phyloP scores from a whole-genome alignment of 2,797 vertebrate genomes.

The Astyanax mexicanus region DNA sequence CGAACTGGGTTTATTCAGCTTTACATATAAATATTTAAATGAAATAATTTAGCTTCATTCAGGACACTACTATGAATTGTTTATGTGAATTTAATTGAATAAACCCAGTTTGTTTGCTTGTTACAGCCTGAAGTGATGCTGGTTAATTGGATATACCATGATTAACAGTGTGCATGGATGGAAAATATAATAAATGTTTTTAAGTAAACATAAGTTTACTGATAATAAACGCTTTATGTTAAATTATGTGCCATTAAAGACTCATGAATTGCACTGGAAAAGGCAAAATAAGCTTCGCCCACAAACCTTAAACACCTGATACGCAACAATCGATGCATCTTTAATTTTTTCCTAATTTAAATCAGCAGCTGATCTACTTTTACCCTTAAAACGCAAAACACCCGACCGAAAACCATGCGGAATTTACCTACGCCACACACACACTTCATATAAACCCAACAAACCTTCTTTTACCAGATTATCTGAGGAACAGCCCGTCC shows the following conservation, averaged over 20 bases:
- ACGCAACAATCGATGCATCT: background rate
- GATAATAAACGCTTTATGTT: constrained; percentile 8
- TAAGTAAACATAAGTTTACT: constrained; percentile 10
- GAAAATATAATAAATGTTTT: too few species aligned
- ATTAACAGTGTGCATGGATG: too few species aligned
- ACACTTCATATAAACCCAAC: background rate
- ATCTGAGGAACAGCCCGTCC: background rate
- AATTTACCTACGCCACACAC: constrained; percentile 10
- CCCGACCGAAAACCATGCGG: background rate
- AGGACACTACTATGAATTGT: too few species aligned
- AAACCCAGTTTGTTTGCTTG: too few species aligned
- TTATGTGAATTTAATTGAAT: too few species aligned
- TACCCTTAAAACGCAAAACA: background rate
- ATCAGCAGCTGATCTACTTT: background rate
- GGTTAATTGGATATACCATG: too few species aligned
- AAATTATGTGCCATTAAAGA: constrained; percentile 43
- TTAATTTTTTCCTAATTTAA: constrained; percentile 6
- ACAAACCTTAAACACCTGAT: too few species aligned
- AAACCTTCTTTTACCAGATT: background rate
- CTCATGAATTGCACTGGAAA: constrained; percentile 13
- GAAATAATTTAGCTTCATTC: too few species aligned
- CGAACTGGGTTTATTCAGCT: too few species aligned
- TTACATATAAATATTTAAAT: too few species aligned
- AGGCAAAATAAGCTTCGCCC: background rate
- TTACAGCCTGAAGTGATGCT: too few species aligned